Evolutionary conservation across 2,888 invertebrate genomes (phyloP), one percentile per base, ranked within the genome.

Genomic region (Melinaea marsaeus): DNA sequence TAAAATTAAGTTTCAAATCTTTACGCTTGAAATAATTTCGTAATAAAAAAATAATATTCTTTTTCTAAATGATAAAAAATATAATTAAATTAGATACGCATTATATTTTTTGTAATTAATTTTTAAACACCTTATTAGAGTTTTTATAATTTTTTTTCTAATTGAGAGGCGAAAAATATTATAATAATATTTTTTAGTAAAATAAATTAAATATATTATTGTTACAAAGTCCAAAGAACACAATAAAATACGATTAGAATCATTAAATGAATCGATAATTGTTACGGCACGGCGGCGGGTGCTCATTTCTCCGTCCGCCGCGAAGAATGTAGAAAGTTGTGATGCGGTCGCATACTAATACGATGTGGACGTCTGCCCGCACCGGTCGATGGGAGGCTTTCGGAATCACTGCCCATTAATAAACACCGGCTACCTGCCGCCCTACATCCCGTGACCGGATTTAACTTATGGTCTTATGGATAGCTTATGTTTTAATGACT

Each of bases 321-420:
- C 79, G 80, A 88, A 86, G 90, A 90, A 90, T 90, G 90, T 89
- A 85, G 90, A 90, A 90, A 90, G 90, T 90, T 85, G 85, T 87
- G 86, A 85, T 86, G 85, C 84, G 82, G 81, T 79, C 84, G 90
- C 90, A 90, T 90, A 90, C 89, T 90, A 90, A 90, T 90, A 75
- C 81, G 74, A 75, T 71, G 74, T 74, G 75, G 75, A 72, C 83
- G 83, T 84, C 83, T 82, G 82, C 84, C 80, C 76, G 74, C 75
- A 72, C 72, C 69, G 73, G 73, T 74, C 72, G 72, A 64, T 71
- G 69, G 69, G 70, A 68, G 71, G 71, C 70, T 67, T 59, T 63
- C 67, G 66, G 62, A 66, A 67, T 65, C 63, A 69, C 61, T 68
- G 68, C 71, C 80, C 80, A 84, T 83, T 84, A 80, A 76, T 79